Evolutionary conservation across 2,113 vertebrate genomes (phyloP), one percentile per base, ranked within the genome.

Genomic region (Mixornis gularis): DNA sequence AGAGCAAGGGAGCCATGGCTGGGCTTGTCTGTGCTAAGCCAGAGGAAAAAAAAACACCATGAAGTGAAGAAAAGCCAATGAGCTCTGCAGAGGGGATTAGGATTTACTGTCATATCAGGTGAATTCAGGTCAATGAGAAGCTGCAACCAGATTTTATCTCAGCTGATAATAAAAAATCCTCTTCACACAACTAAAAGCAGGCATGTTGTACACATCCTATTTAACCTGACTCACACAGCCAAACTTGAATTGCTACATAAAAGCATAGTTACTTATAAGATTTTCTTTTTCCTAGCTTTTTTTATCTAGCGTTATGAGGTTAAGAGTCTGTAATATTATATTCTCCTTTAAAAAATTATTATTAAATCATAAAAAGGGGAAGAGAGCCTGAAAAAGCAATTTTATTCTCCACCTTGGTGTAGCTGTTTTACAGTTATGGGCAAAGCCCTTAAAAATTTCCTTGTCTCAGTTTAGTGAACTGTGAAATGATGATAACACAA

Each of bases 31-130:
- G 27, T 1, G 1, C 44, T 89, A 65, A 92, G 27, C 18, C 83
- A 72, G 63, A 21, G 4, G 3, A 2, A n/a, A 69, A 49, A 69
- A 44, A 64, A 46, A 65, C 62, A 38, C 38, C 38, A 30, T 44
- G 8, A 24, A 70, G 20, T 25, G 41, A 34, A 93, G 65, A 89
- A 92, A 94, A 94, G 48, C 81, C 60, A 92, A 7, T 3, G 81
- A 89, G 79, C 74, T 92, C 46, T 91, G 73, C 66, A 4, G 22
- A 78, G 27, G 46, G 81, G 87, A 92, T 95, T 92, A 95, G 95
- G 91, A 96, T 96, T 96, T 95, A 78, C 85, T 95, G 85, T 91
- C 64, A 44, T 69, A 91, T 66, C 95, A 92, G 89, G 91, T 95
- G 81, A 95, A 94, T 89, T 89, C 71, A 72, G 91, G 95, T 95